Evolutionary conservation across 2,797 vertebrate genomes (phyloP), one percentile per base, ranked within the genome.

Genomic region (Amblyopsis hoosieri): DNA sequence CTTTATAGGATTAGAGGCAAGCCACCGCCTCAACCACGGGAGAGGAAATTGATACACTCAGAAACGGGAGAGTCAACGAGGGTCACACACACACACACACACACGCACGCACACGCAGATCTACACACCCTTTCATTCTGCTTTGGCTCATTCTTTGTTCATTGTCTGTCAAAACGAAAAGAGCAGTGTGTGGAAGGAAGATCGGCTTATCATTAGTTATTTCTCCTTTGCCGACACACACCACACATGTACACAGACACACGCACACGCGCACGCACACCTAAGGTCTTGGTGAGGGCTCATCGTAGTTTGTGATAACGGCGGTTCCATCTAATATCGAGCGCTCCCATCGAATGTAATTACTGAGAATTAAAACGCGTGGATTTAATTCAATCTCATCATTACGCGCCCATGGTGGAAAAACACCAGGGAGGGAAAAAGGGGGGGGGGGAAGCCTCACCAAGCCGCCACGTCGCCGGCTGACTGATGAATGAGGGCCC

Each of bases 161-260:
- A 45, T 70, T 49, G 80, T 81, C 86, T 84, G 89, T 87, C 84
- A 84, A 78, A 90, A 88, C 80, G 84, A 87, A 64, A 66, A 70
- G 64, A 81, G 86, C 76, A 79, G 74, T 59, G 64, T 54, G 64
- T 72, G 76, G 69, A 90, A 90, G 89, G 81, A 72, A 80, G 90
- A 90, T 89, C 87, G 85, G 75, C 71, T 80, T 82, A 86, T 83
- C 79, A 85, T 89, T 85, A 82, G 84, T 87, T 84, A 88, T 85
- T 79, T 78, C 66, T 81, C 69, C 64, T 49, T 82, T 80, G 73
- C 17, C 56, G 4, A 47, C 52, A 56, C 45, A 55, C 45, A 47
- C 45, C 47, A 42, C 7, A 57, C 52, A 23, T 0, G 2, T 23
- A 23, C 23, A 23, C 23, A 23, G 23, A 23, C 23, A 31, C 62